Base-by-base conservation (phyloP, 2,797 vertebrate genomes). In the Ceryle rudis region DNA sequence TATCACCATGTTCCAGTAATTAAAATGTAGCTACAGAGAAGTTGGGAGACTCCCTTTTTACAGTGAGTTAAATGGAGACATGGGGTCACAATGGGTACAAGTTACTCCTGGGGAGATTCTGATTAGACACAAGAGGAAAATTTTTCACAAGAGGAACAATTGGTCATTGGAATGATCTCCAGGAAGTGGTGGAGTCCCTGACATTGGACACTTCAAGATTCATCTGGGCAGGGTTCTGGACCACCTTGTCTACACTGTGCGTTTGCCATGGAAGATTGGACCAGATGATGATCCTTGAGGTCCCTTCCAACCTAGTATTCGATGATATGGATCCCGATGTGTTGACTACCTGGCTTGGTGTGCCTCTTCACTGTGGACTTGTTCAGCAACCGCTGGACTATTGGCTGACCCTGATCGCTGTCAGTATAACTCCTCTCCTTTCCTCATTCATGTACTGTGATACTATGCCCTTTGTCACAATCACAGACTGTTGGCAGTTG, bases 401-500 rank as follows among this genome's bases (percentile, higher is more conserved):
- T 29, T 3, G 8, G 14, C 65, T 90, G 69, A 52, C 46, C 55
- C 65, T 46, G 57, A 42, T 58, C 7, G 1, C 41, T 69, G 47
- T 58, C 69, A 47, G 16, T 46, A 18, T 5, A 72, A 58, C 42
- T 72, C 35, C 54, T 86, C 26, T 89, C 20, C 26, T 70, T 65
- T 87, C n/a, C 69, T 81, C 66, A 8, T 62, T 61, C 51, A 69
- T 31, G 29, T 72, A 28, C 77, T 46, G 41, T 2, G 7, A 81
- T 33, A 42, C 42, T 85, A 0, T 96, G 92, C 80, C 86, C 90
- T 94, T 94, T 93, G 88, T 69, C 70, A 81, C 93, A 86, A 31
- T 49, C 19, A 1, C 20, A 47, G 49, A 3, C 46, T 58, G 11
- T 11, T 94, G 94, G 94, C 93, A 41, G 46, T 54, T 79, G 26